Evolutionary conservation across 2,888 invertebrate species (phyloP).

Genomic region (Trichogramma evanescens): DNA sequence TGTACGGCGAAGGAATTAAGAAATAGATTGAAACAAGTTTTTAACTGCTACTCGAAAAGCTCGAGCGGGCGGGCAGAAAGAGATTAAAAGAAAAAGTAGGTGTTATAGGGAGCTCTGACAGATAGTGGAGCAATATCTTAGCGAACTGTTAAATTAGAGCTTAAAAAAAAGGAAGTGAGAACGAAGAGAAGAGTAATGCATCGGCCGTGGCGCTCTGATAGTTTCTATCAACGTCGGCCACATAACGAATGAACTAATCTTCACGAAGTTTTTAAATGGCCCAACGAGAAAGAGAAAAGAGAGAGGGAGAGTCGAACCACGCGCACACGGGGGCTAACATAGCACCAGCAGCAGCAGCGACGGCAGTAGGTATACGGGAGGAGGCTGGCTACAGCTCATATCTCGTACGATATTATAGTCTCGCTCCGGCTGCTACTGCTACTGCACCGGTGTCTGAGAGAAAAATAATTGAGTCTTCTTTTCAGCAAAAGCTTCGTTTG

Average conservation of each 20-base stretch:
- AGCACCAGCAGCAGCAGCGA: background rate
- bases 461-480: conserved; percentile 32
- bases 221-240: conserved; percentile 22
- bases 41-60: background rate
- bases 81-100: conserved; percentile 3
- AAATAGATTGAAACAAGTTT: conserved; percentile 19
- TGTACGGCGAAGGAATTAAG: background rate
- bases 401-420: conserved; percentile 19
- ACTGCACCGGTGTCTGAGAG: conserved; percentile 11
- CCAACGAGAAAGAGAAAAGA: conserved; percentile 2
- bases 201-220: conserved; percentile 17
- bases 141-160: conserved; percentile 14
- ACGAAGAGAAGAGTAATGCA: conserved; percentile 16
- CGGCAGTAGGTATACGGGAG: conserved; percentile 16
- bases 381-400: conserved; percentile 21
- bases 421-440: background rate
- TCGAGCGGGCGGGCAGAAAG: conserved; percentile 1
- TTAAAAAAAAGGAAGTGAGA: background rate
- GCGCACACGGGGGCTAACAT: background rate
- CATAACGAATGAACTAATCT: conserved; percentile 25
- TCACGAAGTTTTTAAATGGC: conserved; percentile 28
- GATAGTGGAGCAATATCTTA: conserved; percentile 17
- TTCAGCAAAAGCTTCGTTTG: conserved; percentile 24
- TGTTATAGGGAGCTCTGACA: conserved; percentile 1
- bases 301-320: background rate